phyloP scores from a whole-genome alignment of 2,888 invertebrate genomes.

The Ectemnius continuus region DNA sequence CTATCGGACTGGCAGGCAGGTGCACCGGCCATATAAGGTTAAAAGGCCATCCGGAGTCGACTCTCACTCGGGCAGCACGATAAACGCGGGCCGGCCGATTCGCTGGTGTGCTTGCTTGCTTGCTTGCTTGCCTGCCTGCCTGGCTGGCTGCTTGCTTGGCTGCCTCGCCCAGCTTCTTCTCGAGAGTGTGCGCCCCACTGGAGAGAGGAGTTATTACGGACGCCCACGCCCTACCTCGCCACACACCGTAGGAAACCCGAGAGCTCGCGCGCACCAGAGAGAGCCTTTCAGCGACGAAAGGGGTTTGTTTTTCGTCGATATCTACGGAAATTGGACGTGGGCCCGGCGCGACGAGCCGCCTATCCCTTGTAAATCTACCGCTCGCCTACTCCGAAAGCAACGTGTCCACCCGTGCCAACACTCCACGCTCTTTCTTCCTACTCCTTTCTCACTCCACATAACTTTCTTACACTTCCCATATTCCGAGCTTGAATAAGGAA shows the following conservation, averaged over 20 bases:
- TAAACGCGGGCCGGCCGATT: constrained; percentile 61
- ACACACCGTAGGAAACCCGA: constrained; percentile 62
- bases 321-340: constrained; percentile 69
- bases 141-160: too few relatives aligned
- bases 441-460: constrained; percentile 5
- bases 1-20: constrained; percentile 68
- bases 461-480: too few relatives aligned
- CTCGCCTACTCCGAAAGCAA: neutral
- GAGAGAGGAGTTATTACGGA: constrained; percentile 67
- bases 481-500: too few relatives aligned
- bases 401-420: constrained; percentile 13
- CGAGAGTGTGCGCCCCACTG: constrained; percentile 13
- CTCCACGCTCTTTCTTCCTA: constrained; percentile 4
- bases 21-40: constrained; percentile 73
- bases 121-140: too few relatives aligned
- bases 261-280: constrained; percentile 26
- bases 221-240: constrained; percentile 62
- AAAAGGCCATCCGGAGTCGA: constrained; percentile 69
- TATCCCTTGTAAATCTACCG: constrained; percentile 54
- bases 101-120: constrained; percentile 43
- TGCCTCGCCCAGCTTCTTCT: constrained; percentile 64
- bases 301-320: constrained; percentile 64
- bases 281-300: constrained; percentile 39
- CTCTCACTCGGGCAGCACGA: constrained; percentile 63
- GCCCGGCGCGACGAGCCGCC: constrained; percentile 50